Conservation (phyloP, 2,113 vertebrate species). For the Python bivittatus region DNA sequence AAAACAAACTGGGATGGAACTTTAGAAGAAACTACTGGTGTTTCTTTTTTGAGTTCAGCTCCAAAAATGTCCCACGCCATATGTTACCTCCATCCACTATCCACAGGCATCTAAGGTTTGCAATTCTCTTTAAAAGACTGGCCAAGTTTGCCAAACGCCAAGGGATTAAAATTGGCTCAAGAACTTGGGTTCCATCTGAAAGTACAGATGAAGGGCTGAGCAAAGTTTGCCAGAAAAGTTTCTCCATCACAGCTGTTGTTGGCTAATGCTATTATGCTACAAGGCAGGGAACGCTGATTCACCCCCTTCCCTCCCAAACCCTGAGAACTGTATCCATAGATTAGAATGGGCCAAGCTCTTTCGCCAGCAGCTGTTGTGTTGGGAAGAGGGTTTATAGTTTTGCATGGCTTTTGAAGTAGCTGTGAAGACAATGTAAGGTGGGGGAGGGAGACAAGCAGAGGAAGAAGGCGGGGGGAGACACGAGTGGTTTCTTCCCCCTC, state of each 20-base stretch:
- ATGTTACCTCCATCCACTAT: not conserved
- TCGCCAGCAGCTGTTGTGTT: not conserved
- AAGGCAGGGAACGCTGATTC: not conserved
- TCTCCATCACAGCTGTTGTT: constrained; percentile 5
- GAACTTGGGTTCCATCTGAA: constrained; percentile 7
- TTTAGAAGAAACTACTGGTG: not conserved
- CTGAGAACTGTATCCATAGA: not conserved
- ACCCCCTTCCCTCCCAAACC: not conserved
- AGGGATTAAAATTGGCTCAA: not conserved
- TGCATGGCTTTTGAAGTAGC: not conserved
- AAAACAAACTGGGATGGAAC: constrained; percentile 6
- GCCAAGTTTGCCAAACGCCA: constrained; percentile 2
- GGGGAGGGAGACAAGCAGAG: not conserved
- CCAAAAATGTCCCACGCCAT: constrained; percentile 1
- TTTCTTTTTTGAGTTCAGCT: not conserved
- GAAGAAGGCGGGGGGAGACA: not conserved
- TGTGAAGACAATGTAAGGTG: not conserved
- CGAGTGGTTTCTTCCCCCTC: not conserved
- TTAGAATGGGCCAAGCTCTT: not conserved
- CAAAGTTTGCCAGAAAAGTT: not conserved
- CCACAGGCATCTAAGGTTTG: constrained; percentile 13
- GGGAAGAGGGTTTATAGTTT: not conserved
- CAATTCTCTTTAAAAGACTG: not conserved
- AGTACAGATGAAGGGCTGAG: not conserved
- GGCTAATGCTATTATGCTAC: not conserved